A percentile compares a stretch with the other conserved stretches of the same genome.
Conservation (phyloP, 2,797 vertebrate genomes). For the Cottoperca gobio region DNA sequence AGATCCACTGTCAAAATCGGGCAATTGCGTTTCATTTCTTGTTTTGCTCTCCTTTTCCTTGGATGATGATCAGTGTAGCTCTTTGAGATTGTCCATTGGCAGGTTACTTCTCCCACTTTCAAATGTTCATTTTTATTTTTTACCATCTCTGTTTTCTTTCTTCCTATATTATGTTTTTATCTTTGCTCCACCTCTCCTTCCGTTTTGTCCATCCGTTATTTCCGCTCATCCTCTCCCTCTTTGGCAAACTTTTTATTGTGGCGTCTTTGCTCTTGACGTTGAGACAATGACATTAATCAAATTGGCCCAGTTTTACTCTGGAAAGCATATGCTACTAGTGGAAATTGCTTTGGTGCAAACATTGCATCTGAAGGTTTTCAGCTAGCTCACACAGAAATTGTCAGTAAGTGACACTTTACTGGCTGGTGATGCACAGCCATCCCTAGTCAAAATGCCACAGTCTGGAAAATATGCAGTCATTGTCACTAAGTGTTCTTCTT, state of each 20-base stretch:
- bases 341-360: constrained; percentile 48
- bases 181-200: neutral
- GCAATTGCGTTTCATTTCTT: constrained; percentile 40
- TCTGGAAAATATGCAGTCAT: constrained; percentile 19
- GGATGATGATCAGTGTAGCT: constrained; percentile 47
- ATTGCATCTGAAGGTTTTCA: constrained; percentile 31
- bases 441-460: constrained; percentile 42
- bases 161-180: neutral
- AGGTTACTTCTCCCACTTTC: constrained; percentile 4
- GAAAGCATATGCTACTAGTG: constrained; percentile 31
- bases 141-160: neutral
- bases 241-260: constrained; percentile 44
- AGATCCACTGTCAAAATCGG: constrained; percentile 52
- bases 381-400: constrained; percentile 36
- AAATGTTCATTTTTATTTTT: neutral
- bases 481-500: constrained; percentile 2
- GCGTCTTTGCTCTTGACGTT: constrained; percentile 35
- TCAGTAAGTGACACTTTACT: constrained; percentile 58
- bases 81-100: constrained; percentile 30
- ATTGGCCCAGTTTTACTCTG: constrained; percentile 66
- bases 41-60: constrained; percentile 41
- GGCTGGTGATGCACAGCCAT: constrained; percentile 21
- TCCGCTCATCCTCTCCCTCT: constrained; percentile 4
- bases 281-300: constrained; percentile 78
- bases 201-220: neutral